Evolutionary conservation across 2,113 vertebrate genomes (phyloP), one percentile per base, ranked within the genome.

Genomic region (Rhinolophus ferrumequinum): DNA sequence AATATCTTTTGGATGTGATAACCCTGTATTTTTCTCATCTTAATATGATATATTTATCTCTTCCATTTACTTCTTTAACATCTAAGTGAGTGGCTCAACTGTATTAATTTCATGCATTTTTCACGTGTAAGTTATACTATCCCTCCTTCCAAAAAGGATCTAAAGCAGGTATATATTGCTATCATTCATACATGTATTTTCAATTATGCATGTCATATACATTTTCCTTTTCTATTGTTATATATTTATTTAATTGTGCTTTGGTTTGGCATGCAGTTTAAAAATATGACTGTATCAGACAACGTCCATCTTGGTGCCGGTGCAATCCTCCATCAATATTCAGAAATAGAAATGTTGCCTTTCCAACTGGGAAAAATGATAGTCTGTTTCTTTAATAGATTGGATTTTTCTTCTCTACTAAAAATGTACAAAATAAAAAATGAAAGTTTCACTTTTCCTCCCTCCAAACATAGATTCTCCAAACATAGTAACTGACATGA

Each of bases 341-440:
- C 67, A 86, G 58, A 95, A 95, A 81, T 54, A 76, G 90, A 90
- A 82, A 90, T n/a, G 26, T 64, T 80, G 30, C 50, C 9, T 87
- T 69, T 58, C 70, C 79, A 26, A 3, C 22, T 18, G 26, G 33
- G 90, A 62, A 79, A 86, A 72, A 33, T 13, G 41, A 38, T 70
- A 21, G 21, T 82, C n/a, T 26, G 80, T 58, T 79, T 92, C 41
- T 56, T 83, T 62, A 88, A 33, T 50, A 62, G 44, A 84, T 19
- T 22, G 66, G 16, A 58, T 73, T 95, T 93, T 62, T 84, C 50
- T 88, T 54, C 76, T 88, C n/a, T 88, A n/a, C 58, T 80, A 91
- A 84, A 93, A 93, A 50, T 16, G 3, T 35, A n/a, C 66, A 41
- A 73, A 79, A 38, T 66, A 38, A 76, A 79, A 76, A 22, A 21